phyloP scores from a whole-genome alignment of 2,797 vertebrate genomes.

The Hylomyscus alleni region DNA sequence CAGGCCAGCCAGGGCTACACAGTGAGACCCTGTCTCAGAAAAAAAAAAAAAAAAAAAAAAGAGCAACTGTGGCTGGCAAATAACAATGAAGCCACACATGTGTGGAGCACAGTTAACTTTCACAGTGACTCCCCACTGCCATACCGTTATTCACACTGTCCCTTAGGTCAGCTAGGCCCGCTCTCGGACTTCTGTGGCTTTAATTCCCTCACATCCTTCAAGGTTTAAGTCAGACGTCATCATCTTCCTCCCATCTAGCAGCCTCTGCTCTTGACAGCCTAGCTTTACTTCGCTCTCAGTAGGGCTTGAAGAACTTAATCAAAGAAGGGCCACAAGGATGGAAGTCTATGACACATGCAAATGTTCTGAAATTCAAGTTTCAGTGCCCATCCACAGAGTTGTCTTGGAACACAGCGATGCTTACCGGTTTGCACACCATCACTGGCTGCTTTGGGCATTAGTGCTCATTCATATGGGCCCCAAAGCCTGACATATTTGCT shows the following conservation, averaged over 20 bases:
- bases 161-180: background rate
- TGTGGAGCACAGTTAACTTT: slow-evolving; percentile 34
- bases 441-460: slow-evolving; percentile 8
- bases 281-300: slow-evolving; percentile 32
- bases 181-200: background rate
- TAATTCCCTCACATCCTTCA: background rate
- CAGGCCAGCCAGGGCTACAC: background rate
- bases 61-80: slow-evolving; percentile 39
- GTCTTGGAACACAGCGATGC: slow-evolving; percentile 19
- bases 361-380: slow-evolving; percentile 44
- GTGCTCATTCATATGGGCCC: background rate
- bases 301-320: background rate
- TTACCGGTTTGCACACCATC: background rate
- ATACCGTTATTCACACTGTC: background rate
- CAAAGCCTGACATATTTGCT: slow-evolving; percentile 59
- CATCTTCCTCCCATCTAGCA: background rate
- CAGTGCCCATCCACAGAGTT: slow-evolving; percentile 22
- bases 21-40: background rate
- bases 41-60: background rate
- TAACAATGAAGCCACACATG: slow-evolving; percentile 58
- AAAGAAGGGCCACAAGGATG: background rate
- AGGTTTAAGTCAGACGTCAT: slow-evolving; percentile 49
- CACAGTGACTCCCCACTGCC: background rate
- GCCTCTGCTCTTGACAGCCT: background rate
- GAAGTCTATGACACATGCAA: slow-evolving; percentile 7